Base-by-base conservation (phyloP, 2,113 vertebrate genomes). In the Sinocyclocheilus rhinocerous region DNA sequence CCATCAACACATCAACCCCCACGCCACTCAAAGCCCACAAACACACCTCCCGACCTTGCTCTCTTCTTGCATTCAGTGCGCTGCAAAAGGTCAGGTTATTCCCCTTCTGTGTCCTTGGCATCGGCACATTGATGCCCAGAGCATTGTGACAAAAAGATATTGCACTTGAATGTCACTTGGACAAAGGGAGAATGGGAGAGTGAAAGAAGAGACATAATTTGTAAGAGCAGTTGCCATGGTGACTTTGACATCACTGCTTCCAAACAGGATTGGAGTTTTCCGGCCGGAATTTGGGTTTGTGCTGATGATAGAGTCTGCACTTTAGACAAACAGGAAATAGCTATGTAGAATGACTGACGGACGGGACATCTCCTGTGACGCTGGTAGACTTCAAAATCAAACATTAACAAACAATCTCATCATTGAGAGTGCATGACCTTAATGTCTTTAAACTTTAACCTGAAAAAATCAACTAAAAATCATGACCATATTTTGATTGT, bases 191-290 rank as follows among this genome's bases (percentile, higher is more conserved):
- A 82, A 83, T 84, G 87, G 87, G 83, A 83, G 72, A 81, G 88
- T 90, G 76, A 81, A 67, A 79, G 75, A 55, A 81, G 82, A 73
- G 20, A 55, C 81, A 63, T 55, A 76, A 86, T 84, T 88, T 88
- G 88, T 93, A 92, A 92, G 90, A 93, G 91, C 88, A 65, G 93
- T 93, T 93, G 69, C 93, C 87, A 93, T 92, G 92, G 93, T 67
- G 89, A 95, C 90, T 36, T 22, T 92, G 92, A 92, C 92, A 91
- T 94, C 92, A 93, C 77, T 45, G 6, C 75, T 76, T 59, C 67
- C 83, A 79, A 87, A 85, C 45, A 75, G 79, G 63, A 72, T 55
- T 57, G 24, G 83, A 88, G 72, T 65, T 77, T 45, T 78, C 22
- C 72, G 61, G 72, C 79, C n/a, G 4, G 26, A 86, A 22, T 75